These are phyloP conservation scores for Globia sparganii DNA, from an alignment of 2,888 invertebrate species.

Conservation along the genomic window DNA sequence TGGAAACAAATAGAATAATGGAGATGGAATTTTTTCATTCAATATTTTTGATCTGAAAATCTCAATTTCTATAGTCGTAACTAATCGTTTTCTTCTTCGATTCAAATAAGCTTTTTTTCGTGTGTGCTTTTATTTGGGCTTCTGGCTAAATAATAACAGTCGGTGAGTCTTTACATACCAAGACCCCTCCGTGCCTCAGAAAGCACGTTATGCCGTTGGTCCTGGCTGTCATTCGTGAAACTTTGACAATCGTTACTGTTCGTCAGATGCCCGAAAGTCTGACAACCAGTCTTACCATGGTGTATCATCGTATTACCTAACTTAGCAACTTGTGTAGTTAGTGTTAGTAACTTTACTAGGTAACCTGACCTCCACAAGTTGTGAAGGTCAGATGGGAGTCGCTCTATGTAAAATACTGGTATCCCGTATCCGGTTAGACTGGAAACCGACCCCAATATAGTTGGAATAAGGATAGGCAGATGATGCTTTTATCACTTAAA, in stretches of 20 bases:
- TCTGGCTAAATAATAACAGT: too few relatives aligned
- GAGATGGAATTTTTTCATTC: constrained; percentile 5
- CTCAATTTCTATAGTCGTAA: not conserved
- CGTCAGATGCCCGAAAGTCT: not conserved
- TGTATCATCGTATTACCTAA: not conserved
- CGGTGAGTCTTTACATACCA: not conserved
- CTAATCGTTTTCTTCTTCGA: not conserved
- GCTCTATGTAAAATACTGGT: not conserved
- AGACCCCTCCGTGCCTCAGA: not conserved
- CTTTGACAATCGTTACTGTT: not conserved
- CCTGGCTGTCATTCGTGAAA: not conserved
- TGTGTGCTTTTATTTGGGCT: not conserved
- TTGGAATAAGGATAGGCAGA: too few relatives aligned
- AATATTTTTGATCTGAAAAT: constrained; percentile 18
- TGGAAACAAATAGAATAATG: constrained; percentile 57
- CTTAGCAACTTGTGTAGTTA: too few relatives aligned
- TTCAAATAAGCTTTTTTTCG: not conserved
- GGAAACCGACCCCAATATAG: too few relatives aligned
- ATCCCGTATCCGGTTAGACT: not conserved
- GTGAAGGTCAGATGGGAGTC: not conserved
- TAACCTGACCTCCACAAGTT: too few relatives aligned
- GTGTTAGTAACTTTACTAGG: too few relatives aligned
- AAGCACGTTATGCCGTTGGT: not conserved
- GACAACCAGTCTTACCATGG: not conserved
- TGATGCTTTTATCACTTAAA: not conserved